A percentile compares a stretch with the other conserved stretches of the same genome.
Evolutionary conservation across 2,888 invertebrate genomes (phyloP).

Genomic region (Macrosiphum euphorbiae): DNA sequence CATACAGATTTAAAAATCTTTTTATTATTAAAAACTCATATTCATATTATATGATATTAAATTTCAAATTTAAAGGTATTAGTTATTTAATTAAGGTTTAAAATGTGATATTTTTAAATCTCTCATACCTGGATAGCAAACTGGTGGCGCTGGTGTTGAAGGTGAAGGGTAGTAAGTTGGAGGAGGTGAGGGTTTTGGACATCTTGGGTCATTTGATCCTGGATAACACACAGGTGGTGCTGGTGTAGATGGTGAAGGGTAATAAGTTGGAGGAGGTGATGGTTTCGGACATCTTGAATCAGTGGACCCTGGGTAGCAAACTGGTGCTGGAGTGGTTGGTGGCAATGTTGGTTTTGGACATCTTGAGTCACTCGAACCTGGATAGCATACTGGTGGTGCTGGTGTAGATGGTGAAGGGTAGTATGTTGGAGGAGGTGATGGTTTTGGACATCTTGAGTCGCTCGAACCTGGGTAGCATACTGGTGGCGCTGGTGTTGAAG

Average conservation of each 20-base stretch:
- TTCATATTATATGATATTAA: too few species aligned
- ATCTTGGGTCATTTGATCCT: constrained; percentile 63
- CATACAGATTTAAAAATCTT: too few species aligned
- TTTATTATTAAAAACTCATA: too few species aligned
- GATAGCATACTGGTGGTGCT: too few species aligned
- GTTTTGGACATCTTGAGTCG: too few species aligned
- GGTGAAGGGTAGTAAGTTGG: background rate
- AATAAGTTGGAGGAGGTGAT: constrained; percentile 14
- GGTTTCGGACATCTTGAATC: constrained; percentile 69
- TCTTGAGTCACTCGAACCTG: constrained; percentile 69
- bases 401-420: too few species aligned
- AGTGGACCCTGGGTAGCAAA: constrained; percentile 70
- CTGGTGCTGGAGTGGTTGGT: constrained; percentile 51
- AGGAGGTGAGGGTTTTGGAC: constrained; percentile 67
- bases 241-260: too few species aligned
- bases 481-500: constrained; percentile 67
- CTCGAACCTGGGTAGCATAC: constrained; percentile 70
- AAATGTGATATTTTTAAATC: too few species aligned
- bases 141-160: constrained; percentile 66
- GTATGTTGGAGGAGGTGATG: too few species aligned
- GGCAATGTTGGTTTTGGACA: constrained; percentile 69
- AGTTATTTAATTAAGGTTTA: too few species aligned
- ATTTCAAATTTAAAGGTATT: too few species aligned
- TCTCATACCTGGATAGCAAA: constrained; percentile 69
- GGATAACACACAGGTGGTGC: too few species aligned